Conservation (phyloP, 2,797 vertebrate species). For the Hafferia zeledoni region DNA sequence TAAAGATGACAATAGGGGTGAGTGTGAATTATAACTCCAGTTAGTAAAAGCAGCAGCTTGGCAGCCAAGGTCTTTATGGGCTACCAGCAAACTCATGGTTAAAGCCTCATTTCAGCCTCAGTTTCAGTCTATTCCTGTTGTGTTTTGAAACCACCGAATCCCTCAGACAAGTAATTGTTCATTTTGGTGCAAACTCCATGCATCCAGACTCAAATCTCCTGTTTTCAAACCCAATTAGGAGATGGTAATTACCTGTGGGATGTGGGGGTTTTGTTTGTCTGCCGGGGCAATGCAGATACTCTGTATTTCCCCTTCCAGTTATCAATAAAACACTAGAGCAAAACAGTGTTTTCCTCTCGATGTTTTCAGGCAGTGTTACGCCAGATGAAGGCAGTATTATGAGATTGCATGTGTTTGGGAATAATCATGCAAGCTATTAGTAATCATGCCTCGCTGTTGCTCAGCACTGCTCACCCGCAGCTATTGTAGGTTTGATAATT, state of each 20-base stretch:
- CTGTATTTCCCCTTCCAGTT: slow-evolving; percentile 63
- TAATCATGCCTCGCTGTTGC: not conserved
- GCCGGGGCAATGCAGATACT: slow-evolving; percentile 25
- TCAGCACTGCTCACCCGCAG: not conserved
- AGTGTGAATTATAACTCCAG: not conserved
- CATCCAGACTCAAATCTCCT: slow-evolving; percentile 57
- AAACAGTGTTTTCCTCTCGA: slow-evolving; percentile 56
- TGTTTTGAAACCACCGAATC: slow-evolving; percentile 31
- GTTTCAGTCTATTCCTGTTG: not conserved
- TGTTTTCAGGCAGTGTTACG: slow-evolving; percentile 43
- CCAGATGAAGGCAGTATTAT: slow-evolving; percentile 45
- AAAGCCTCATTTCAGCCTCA: not conserved
- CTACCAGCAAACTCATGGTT: not conserved
- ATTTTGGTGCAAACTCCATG: slow-evolving; percentile 48
- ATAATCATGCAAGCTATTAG: slow-evolving; percentile 41
- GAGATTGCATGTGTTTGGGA: slow-evolving; percentile 21
- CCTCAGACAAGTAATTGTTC: slow-evolving; percentile 49
- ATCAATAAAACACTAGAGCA: slow-evolving; percentile 67
- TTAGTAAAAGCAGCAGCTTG: not conserved
- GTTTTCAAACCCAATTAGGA: slow-evolving; percentile 77
- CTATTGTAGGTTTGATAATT: not conserved
- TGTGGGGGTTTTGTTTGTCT: slow-evolving; percentile 64
- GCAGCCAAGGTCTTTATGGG: not conserved
- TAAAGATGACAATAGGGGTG: not conserved
- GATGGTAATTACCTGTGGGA: slow-evolving; percentile 78